These are phyloP conservation scores for Microctenopoma steveboyesi DNA, from an alignment of 2,797 vertebrate genomes.

Conservation along the genomic window DNA sequence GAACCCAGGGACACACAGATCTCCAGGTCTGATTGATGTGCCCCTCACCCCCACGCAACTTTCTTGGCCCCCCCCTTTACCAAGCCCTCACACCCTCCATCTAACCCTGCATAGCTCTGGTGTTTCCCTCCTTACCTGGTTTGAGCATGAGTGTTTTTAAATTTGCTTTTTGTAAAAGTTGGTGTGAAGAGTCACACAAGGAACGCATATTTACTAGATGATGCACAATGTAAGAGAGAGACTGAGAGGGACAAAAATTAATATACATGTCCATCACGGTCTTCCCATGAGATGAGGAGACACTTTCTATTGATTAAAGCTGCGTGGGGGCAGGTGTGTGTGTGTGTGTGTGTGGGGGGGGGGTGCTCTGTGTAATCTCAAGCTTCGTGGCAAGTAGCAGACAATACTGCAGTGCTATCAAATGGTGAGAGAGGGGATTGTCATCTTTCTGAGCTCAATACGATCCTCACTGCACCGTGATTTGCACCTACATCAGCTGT, in stretches of 20 bases:
- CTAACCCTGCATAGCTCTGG: conserved; percentile 42
- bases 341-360: too few relatives aligned
- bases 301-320: conserved; percentile 54
- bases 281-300: conserved; percentile 31
- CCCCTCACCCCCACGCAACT: conserved; percentile 19
- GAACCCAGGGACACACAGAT: conserved; percentile 52
- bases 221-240: conserved; percentile 1
- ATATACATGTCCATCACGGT: conserved; percentile 34
- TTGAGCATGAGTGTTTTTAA: conserved; percentile 7
- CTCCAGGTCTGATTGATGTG: conserved; percentile 62
- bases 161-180: background rate
- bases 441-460: conserved; percentile 35
- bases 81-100: conserved; percentile 23
- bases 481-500: conserved; percentile 31
- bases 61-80: conserved; percentile 8
- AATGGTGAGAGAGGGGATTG: conserved; percentile 25
- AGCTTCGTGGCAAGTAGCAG: conserved; percentile 35
- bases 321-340: too few relatives aligned
- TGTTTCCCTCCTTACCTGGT: conserved; percentile 34
- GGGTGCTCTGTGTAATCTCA: conserved; percentile 28
- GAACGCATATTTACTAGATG: background rate
- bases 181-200: background rate
- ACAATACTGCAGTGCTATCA: conserved; percentile 16
- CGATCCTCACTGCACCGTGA: conserved; percentile 3
- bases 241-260: conserved; percentile 21